A percentile compares a stretch with the other conserved stretches of the same genome.
phyloP scores from a whole-genome alignment of 2,113 vertebrate genomes.

The Pomatorhinus ruficollis region DNA sequence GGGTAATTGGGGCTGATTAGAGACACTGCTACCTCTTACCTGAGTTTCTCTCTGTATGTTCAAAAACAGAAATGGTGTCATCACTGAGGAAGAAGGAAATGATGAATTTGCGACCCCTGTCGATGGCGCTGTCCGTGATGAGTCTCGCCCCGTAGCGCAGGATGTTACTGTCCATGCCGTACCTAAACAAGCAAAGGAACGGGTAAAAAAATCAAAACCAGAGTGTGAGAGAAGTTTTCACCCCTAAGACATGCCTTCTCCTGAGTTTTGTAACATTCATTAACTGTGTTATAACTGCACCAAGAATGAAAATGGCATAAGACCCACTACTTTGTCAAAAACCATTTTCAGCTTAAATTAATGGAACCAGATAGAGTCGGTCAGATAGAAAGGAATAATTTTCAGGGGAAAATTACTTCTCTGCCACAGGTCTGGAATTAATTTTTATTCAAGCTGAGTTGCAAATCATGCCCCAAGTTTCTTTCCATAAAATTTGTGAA shows the following conservation, averaged over 20 bases:
- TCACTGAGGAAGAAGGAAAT: constrained; percentile 86
- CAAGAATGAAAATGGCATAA: background rate
- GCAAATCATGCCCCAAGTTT: background rate
- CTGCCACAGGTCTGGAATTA: background rate
- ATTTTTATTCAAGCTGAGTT: constrained; percentile 8
- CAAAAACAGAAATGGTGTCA: constrained; percentile 86
- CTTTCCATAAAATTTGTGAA: background rate
- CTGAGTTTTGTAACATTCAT: background rate
- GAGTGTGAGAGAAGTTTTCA: background rate
- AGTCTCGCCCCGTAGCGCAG: constrained; percentile 83
- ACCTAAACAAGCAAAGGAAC: constrained; percentile 63
- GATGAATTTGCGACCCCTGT: constrained; percentile 79
- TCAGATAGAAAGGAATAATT: background rate
- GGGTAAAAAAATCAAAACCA: background rate
- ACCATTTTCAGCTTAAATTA: background rate
- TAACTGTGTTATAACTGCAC: background rate
- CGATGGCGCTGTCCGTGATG: constrained; percentile 66
- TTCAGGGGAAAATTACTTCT: background rate
- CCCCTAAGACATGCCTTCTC: background rate
- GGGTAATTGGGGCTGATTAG: background rate
- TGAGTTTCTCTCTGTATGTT: constrained; percentile 80
- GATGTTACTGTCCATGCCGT: constrained; percentile 78
- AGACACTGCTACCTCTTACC: constrained; percentile 70
- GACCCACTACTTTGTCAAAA: background rate
- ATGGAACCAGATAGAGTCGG: background rate